Evolutionary conservation across 2,113 vertebrate species (phyloP).

Genomic region (Camelus bactrianus): DNA sequence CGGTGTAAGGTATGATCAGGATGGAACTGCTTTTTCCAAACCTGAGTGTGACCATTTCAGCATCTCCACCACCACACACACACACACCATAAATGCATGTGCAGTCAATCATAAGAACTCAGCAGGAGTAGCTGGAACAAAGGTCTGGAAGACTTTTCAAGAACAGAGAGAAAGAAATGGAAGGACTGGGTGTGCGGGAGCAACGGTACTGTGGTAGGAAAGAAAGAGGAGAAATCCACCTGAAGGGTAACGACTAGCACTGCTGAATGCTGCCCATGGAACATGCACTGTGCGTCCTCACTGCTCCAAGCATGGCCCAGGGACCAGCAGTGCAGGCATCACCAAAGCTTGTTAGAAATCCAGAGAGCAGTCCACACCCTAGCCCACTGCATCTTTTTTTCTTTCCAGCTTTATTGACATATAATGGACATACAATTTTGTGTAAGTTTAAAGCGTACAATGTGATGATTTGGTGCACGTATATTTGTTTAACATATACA

Average conservation of each 20-base stretch:
- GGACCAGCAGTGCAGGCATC: background rate
- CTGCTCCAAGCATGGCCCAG: too few species aligned
- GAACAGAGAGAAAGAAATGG: background rate
- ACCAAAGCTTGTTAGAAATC: background rate
- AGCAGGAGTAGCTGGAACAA: background rate
- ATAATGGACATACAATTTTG: background rate
- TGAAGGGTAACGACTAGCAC: background rate
- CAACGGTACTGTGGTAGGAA: background rate
- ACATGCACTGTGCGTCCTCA: background rate
- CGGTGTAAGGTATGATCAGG: accelerated
- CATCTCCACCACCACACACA: background rate
- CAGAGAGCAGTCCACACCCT: background rate
- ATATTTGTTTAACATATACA: background rate
- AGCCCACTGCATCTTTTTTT: background rate
- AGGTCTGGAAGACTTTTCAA: background rate
- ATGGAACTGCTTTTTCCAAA: background rate
- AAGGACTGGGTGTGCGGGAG: background rate
- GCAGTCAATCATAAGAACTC: accelerated
- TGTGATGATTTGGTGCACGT: background rate
- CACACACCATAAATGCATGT: accelerated
- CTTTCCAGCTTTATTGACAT: background rate
- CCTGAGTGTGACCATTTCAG: background rate
- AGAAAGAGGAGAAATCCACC: background rate
- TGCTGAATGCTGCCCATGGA: background rate
- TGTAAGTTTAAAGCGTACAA: background rate